These are phyloP conservation scores for Pangasius sanitwongsei DNA, from an alignment of 2,797 vertebrate genomes.

Conservation along the genomic window DNA sequence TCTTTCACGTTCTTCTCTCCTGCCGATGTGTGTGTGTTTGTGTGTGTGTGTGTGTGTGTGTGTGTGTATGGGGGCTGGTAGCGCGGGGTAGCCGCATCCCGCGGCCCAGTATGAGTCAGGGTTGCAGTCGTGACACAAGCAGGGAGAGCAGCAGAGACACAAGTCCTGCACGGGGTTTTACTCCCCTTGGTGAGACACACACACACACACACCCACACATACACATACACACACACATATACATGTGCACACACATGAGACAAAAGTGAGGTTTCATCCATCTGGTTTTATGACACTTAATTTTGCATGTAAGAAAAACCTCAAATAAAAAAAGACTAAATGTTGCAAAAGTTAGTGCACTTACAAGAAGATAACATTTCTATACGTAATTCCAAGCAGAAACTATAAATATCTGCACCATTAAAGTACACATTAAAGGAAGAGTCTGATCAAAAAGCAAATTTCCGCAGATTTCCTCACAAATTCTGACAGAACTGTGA, in stretches of 20 bases:
- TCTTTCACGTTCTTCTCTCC: constrained; percentile 5
- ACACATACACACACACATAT: not conserved
- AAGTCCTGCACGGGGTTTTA: constrained; percentile 95
- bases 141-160: constrained; percentile 99
- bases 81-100: constrained; percentile 86
- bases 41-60: constrained; percentile 3
- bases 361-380: not conserved
- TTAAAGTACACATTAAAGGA: not conserved
- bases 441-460: not conserved
- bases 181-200: constrained; percentile 89
- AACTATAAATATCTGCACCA: not conserved
- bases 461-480: not conserved
- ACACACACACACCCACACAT: not conserved
- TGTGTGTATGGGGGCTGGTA: constrained; percentile 15
- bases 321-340: not conserved
- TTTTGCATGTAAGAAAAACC: not conserved
- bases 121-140: constrained; percentile 97
- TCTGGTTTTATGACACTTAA: not conserved
- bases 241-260: not conserved
- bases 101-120: constrained; percentile 98
- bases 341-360: not conserved
- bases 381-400: not conserved
- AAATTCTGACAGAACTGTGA: not conserved
- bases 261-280: not conserved
- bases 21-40: not conserved